Base-by-base conservation (phyloP, 2,113 vertebrate genomes). In the Campylomormyrus tamandua region DNA sequence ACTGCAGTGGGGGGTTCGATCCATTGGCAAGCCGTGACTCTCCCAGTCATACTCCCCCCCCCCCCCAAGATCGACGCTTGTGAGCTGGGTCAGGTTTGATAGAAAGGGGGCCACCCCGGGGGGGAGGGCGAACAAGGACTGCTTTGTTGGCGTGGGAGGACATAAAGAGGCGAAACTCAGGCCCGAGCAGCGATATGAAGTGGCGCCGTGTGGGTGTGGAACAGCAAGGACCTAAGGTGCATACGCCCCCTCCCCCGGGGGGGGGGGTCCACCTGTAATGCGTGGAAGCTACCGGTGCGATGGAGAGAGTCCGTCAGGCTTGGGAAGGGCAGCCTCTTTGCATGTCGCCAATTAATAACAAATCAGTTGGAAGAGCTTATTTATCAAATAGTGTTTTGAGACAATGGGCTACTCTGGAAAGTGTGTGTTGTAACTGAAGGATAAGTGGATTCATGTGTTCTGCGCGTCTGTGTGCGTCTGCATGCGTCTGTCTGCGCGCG, bases 121-220 rank as follows among this genome's bases (percentile, higher is more conserved):
- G 92, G 89, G 27, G 17, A 46, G 35, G 31, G 45, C 83, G 49
- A 92, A 95, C 94, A 95, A 93, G 74, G 74, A 91, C 58, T 74
- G 90, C 92, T 90, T 94, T 95, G 94, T 95, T 91, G 89, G 74
- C 74, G 86, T 3, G 24, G 80, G 21, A 48, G 49, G 88, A 80
- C 1, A 87, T 31, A 58, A 90, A 88, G 77, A 90, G 86, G 92
- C 89, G 90, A 93, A 90, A 89, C 88, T 91, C 90, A 90, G 91
- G 66, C 1, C 92, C 91, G 50, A 52, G 48, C 77, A 46, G 91
- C 91, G 91, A 91, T 91, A 92, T 84, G 58, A 56, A 13, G 17
- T 0, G 56, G 87, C 83, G 91, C 89, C 92, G 91, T 90, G 88
- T 92, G 86, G 74, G 17, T 35, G 31, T 80, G 74, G 83, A 85